Conservation (phyloP, 1,140 invertebrate species). For the Tenebrio molitor region DNA sequence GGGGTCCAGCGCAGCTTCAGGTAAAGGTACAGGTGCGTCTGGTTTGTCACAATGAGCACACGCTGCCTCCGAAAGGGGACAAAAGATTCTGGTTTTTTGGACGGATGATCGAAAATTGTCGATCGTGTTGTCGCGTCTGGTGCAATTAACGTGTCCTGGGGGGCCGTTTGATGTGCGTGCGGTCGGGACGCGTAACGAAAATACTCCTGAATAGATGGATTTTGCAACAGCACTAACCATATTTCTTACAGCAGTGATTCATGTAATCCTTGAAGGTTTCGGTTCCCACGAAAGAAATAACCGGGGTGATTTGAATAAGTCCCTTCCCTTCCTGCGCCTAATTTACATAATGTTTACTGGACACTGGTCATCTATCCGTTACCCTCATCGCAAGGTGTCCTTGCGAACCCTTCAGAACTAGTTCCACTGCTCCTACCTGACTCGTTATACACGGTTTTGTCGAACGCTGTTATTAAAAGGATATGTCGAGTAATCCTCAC, state of each 20-base stretch:
- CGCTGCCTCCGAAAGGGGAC: conserved; percentile 3
- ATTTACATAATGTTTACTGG: conserved; percentile 60
- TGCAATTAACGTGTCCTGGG: neutral
- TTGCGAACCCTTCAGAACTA: conserved; percentile 36
- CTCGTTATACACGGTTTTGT: conserved; percentile 44
- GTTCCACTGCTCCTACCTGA: conserved; percentile 45
- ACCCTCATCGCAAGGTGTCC: conserved; percentile 53
- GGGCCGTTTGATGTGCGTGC: neutral
- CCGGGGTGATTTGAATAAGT: conserved; percentile 57
- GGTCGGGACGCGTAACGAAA: conserved; percentile 16
- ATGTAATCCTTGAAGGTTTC: conserved; percentile 44
- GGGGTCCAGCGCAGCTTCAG: conserved; percentile 45
- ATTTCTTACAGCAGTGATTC: conserved; percentile 43
- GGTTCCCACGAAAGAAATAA: conserved; percentile 52
- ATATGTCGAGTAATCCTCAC: conserved; percentile 43
- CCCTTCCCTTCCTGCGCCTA: conserved; percentile 49
- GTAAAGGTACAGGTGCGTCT: conserved; percentile 39
- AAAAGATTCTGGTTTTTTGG: conserved; percentile 1
- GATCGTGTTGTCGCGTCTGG: neutral
- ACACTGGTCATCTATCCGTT: conserved; percentile 56
- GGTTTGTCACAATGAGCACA: conserved; percentile 42
- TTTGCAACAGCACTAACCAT: conserved; percentile 32
- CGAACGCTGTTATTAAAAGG: conserved; percentile 44
- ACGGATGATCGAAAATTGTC: neutral
- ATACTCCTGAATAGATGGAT: conserved; percentile 19